Percentiles rank a stretch among this genome's conserved stretches.
Conservation (phyloP, 30 jellyfish, hydroid and myxozoan species). For the Aurelia coerulea region DNA sequence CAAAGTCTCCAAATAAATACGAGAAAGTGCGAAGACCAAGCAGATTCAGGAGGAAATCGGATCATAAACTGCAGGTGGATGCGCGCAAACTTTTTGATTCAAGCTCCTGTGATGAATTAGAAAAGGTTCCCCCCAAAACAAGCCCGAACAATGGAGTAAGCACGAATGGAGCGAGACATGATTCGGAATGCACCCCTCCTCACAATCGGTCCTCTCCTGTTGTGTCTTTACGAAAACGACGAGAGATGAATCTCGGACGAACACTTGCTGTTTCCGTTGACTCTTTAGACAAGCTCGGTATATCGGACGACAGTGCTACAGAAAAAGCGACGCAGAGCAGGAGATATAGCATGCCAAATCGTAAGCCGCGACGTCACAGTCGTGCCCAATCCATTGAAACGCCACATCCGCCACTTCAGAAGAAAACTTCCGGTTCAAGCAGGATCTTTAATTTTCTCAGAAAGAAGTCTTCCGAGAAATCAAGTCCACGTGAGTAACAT, state of each 20-base stretch:
- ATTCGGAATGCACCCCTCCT: background rate
- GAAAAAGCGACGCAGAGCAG: conserved; percentile 5
- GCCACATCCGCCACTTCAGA: conserved; percentile 52
- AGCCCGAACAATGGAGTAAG: background rate
- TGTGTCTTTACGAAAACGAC: background rate
- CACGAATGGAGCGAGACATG: background rate
- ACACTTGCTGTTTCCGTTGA: conserved; percentile 59
- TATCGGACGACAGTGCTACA: conserved; percentile 19
- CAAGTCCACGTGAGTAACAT: conserved; percentile 40
- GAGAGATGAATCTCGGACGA: conserved; percentile 3
- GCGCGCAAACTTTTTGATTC: conserved; percentile 1
- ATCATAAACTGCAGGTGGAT: conserved; percentile 8
- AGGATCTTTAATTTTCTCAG: conserved; percentile 49
- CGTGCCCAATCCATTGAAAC: conserved; percentile 56
- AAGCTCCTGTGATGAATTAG: background rate
- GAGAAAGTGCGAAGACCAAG: conserved; percentile 24
- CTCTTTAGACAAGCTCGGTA: conserved; percentile 50
- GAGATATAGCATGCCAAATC: conserved; percentile 64
- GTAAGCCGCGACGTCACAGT: conserved; percentile 40
- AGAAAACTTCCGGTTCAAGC: conserved; percentile 43
- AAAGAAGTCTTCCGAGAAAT: conserved; percentile 18
- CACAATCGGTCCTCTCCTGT: conserved; percentile 5
- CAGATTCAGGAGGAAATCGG: conserved; percentile 46
- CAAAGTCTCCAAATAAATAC: conserved; percentile 1
- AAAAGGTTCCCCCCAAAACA: background rate